Evolutionary conservation across 2,888 invertebrate species (phyloP), one percentile per base, ranked within the genome.

Genomic region (Aphrophora alni): DNA sequence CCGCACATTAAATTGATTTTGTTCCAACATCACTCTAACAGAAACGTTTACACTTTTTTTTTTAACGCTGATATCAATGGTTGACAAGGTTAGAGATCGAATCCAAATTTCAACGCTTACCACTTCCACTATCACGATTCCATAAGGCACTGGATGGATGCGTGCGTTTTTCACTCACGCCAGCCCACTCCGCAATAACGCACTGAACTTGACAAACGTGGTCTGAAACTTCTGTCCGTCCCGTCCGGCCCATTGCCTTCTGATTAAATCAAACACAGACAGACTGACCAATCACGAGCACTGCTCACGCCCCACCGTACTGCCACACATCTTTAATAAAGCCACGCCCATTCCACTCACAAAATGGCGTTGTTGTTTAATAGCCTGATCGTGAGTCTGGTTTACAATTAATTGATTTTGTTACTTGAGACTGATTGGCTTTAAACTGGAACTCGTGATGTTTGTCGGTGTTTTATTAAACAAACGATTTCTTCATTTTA

Each of bases 131-230:
- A 21, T 21, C 44, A 14, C 44, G 8, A 44, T 44, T n/a, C 59
- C 59, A 59, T 59, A 59, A 59, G 59, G 59, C 59, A 59, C 59
- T 59, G 59, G 21, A n/a, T n/a, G n/a, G n/a, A n/a, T 59, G 59
- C 59, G 59, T 59, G 21, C 59, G 59, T 59, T 59, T 59, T 59
- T 59, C 59, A 59, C 59, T 59, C 59, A 59, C 59, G 59, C 59
- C 59, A 21, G 59, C 59, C 59, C 59, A 59, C 59, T 59, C 21
- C 21, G 59, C 14, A 21, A 59, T 59, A 59, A 59, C 59, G 59
- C 21, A 59, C 59, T 59, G 59, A 59, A 59, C 59, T 59, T 59
- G 59, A 59, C 59, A 59, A 59, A 21, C 59, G 59, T 21, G 59
- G 2, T 59, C 59, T 21, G 59, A 59, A 59, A n/a, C 21, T n/a